Base-by-base conservation (phyloP, 1,140 invertebrate genomes). In the Ips nitidus region DNA sequence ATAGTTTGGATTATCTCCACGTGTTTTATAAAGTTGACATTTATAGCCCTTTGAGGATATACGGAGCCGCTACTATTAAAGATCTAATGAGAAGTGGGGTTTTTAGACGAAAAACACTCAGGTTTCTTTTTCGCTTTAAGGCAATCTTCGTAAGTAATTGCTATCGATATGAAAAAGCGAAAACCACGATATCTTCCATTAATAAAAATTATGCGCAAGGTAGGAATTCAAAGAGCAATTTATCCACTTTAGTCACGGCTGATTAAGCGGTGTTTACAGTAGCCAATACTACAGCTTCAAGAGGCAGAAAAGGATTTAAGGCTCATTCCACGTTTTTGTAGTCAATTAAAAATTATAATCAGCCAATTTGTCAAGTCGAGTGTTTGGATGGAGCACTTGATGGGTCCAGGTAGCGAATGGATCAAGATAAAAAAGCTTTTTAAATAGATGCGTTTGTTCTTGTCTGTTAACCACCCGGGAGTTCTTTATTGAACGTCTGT, bases 271-370 rank as follows among this genome's bases (percentile, higher is more conserved):
- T 37, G 53, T 42, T 41, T 56, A 37, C 63, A 56, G 63, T 66
- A 66, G 63, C 63, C 63, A 39, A 66, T 66, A 43, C 40, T 57
- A 4, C 22, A 41, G 63, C 52, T 66, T 55, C 47, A 37, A 66
- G 53, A 38, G 39, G 61, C 61, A 40, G 58, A 52, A 1, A 41
- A 40, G 42, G 52, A 43, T 52, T 63, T 63, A 66, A 66, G 41
- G 38, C 40, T 57, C 39, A 57, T 57, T 38, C 41, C 42, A 39
- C 3, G 40, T 56, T 66, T 66, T 66, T 66, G 52, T 66, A 57
- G 63, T 58, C 56, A 66, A 74, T 74, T 74, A 74, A 69, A 74
- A 74, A 74, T 74, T 69, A 71, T 72, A 74, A 74, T 74, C 71
- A 74, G 64, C 66, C 70, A 74, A 72, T 74, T 74, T 74, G 73